Percentiles rank a stretch among this genome's conserved stretches.
Evolutionary conservation across 2,888 invertebrate species (phyloP).

Genomic region (Drosophila basisetae): DNA sequence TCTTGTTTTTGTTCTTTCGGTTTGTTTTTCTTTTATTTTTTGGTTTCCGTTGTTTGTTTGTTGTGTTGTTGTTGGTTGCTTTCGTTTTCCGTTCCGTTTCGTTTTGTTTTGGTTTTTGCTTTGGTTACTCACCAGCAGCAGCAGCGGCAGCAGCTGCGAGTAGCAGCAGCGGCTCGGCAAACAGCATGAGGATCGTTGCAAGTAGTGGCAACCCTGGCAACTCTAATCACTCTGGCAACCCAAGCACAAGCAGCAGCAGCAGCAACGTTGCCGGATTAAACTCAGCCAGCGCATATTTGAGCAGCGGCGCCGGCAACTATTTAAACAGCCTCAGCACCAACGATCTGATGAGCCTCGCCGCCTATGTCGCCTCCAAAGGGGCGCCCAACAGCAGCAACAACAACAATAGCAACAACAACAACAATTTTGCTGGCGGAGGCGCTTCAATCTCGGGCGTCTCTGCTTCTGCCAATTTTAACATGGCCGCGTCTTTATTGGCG

Average conservation of each 20-base stretch:
- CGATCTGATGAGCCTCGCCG: constrained; percentile 82
- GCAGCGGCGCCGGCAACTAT: constrained; percentile 62
- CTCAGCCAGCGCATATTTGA: constrained; percentile 66
- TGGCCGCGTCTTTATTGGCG: constrained; percentile 92
- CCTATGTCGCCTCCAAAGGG: constrained; percentile 80
- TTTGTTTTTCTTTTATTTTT: constrained; percentile 1
- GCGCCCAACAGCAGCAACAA: constrained; percentile 27
- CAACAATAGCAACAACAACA: constrained; percentile 10
- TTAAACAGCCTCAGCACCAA: constrained; percentile 79
- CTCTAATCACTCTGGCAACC: constrained; percentile 26
- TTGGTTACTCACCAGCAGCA: constrained; percentile 6
- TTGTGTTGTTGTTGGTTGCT: constrained; percentile 20
- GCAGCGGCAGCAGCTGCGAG: constrained; percentile 7
- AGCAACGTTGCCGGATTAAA: constrained; percentile 29
- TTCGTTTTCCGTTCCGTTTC: constrained; percentile 17
- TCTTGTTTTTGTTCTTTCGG: not conserved
- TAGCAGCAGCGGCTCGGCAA: constrained; percentile 26
- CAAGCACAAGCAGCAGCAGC: constrained; percentile 17
- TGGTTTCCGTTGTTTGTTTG: constrained; percentile 28
- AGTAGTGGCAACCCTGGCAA: constrained; percentile 10
- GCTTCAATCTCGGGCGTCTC: constrained; percentile 70
- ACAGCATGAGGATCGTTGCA: constrained; percentile 11
- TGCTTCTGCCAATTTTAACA: constrained; percentile 83
- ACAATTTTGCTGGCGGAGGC: constrained; percentile 82
- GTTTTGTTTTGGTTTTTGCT: constrained; percentile 36